Evolutionary conservation across 2,888 invertebrate species (phyloP).

Genomic region (Oxycera nigricornis): DNA sequence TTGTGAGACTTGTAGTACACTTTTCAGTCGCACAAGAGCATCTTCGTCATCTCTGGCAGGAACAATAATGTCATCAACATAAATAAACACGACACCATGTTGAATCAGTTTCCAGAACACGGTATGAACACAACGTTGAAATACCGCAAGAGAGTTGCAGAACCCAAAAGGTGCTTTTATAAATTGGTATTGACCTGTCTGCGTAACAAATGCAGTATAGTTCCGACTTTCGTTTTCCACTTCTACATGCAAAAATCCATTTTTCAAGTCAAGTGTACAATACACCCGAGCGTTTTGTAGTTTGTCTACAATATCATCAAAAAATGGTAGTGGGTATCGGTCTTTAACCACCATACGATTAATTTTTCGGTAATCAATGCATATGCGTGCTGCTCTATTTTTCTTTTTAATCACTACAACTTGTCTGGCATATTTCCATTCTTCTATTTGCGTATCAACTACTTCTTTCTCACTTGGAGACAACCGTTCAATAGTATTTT

Average conservation of each 20-base stretch:
- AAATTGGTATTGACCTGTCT: too few species aligned
- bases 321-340: background rate
- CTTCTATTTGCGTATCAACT: slow-evolving; percentile 50
- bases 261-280: slow-evolving; percentile 54
- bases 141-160: too few species aligned
- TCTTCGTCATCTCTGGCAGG: slow-evolving; percentile 34
- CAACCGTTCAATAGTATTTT: too few species aligned
- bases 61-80: too few species aligned
- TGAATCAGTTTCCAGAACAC: slow-evolving; percentile 42
- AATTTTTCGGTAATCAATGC: too few species aligned
- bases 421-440: slow-evolving; percentile 48
- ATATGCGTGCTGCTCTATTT: slow-evolving; percentile 43
- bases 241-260: slow-evolving; percentile 55
- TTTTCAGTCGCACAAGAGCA: slow-evolving; percentile 33
- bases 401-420: slow-evolving; percentile 47
- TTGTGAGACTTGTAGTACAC: too few species aligned
- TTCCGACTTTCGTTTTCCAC: too few species aligned
- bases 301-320: slow-evolving; percentile 7
- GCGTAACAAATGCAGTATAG: too few species aligned
- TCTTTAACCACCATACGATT: too few species aligned
- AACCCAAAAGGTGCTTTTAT: too few species aligned
- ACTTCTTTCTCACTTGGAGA: slow-evolving; percentile 47
- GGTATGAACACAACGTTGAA: too few species aligned
- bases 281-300: slow-evolving; percentile 49
- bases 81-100: too few species aligned